A percentile compares a stretch with the other conserved stretches of the same genome.
These are phyloP conservation scores for Sinonovacula constricta DNA, from an alignment of 1,140 invertebrate genomes.

Conservation along the genomic window DNA sequence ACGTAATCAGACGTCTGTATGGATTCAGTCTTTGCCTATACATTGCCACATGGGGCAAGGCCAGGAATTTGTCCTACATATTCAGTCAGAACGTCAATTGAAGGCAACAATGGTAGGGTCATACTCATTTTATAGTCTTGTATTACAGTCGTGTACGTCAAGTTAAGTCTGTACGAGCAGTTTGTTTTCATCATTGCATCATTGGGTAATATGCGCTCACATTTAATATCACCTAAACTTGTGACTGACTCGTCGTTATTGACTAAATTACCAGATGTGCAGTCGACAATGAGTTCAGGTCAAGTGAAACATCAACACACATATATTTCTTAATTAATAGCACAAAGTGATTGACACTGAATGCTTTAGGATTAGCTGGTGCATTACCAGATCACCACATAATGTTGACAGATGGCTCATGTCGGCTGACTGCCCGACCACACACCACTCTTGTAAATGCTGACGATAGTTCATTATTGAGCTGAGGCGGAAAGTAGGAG, in stretches of 20 bases:
- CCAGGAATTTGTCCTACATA: neutral
- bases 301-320: neutral
- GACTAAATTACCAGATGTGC: no score
- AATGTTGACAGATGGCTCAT: neutral
- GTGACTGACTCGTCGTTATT: no score
- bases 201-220: neutral
- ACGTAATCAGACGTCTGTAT: constrained; percentile 7
- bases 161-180: neutral
- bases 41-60: neutral
- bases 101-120: neutral
- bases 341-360: no score
- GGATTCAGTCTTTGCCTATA: neutral
- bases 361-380: no score
- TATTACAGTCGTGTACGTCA: constrained; percentile 16
- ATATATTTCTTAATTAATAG: constrained; percentile 1
- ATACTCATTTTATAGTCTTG: neutral
- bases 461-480: neutral
- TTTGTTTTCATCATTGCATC: neutral
- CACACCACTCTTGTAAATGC: no score
- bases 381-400: neutral
- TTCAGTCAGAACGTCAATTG: neutral
- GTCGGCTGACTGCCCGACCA: no score
- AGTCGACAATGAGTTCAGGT: neutral
- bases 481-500: no score
- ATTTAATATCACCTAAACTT: no score